Evolutionary conservation across 2,797 vertebrate species (phyloP).

Genomic region (Lateolabrax maculatus): DNA sequence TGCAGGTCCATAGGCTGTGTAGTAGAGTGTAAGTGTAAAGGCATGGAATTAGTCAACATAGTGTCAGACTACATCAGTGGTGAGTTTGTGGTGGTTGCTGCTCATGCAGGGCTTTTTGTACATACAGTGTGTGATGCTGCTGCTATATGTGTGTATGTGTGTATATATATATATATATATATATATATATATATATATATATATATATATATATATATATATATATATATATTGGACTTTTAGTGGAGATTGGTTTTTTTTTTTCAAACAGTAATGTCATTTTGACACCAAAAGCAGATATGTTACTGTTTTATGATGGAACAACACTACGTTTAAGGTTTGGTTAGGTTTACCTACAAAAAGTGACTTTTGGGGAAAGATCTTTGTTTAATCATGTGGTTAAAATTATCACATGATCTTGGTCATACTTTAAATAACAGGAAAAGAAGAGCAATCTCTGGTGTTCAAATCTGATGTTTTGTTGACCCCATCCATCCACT

Average conservation of each 20-base stretch:
- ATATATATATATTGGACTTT: too few species aligned
- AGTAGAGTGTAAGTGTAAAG: slow-evolving; percentile 18
- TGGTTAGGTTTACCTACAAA: neutral
- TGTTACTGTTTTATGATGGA: neutral
- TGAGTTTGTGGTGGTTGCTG: slow-evolving; percentile 6
- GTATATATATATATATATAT: too few species aligned
- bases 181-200: too few species aligned
- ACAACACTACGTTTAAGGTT: neutral
- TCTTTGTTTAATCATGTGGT: neutral
- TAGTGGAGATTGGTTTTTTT: neutral
- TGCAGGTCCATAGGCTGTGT: slow-evolving; percentile 46
- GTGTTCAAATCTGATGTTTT: neutral
- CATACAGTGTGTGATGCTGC: neutral
- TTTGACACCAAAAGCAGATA: neutral
- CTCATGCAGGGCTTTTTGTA: slow-evolving; percentile 33
- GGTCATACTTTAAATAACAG: neutral
- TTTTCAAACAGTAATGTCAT: neutral
- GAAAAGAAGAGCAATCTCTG: neutral
- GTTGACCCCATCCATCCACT: neutral
- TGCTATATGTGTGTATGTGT: neutral
- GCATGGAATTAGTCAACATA: slow-evolving; percentile 18
- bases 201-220: too few species aligned
- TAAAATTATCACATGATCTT: neutral
- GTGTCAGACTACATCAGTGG: slow-evolving; percentile 28
- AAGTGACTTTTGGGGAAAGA: neutral